Evolutionary conservation across 2,797 vertebrate genomes (phyloP), one percentile per base, ranked within the genome.

Genomic region (Naso thynnoides): DNA sequence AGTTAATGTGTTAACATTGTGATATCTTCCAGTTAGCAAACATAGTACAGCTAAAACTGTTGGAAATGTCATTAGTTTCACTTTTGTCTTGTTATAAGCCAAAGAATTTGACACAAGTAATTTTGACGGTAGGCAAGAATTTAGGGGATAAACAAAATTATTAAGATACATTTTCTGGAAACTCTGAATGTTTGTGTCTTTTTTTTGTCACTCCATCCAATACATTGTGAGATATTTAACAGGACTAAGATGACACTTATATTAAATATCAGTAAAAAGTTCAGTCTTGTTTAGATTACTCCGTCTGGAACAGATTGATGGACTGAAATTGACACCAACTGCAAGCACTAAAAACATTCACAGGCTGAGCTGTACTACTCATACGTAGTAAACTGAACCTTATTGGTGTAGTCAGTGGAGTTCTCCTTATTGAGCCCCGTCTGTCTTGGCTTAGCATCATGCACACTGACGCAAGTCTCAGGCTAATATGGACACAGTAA

Each of bases 401-500:
- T 1, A 44, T 27, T 54, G 21, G 23, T 27, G 15, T 50, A 55
- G 41, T 49, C 8, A 2, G n/a, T 31, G 23, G 13, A 50, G 16
- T 47, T 24, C 29, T n/a, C 8, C 21, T 78, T 36, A 76, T 27
- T 70, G 24, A 68, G 45, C 67, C 41, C 47, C 42, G 69, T 44
- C 49, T 77, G 44, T 58, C 39, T 77, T 38, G 3, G 63, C 49
- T 16, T 8, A 6, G 47, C 68, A 54, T 63, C 1, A 13, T 24
- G 16, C 23, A 33, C 7, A 21, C 26, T 61, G 73, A 76, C 8
- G n/a, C 57, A 44, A 38, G 67, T 44, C 52, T 70, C 11, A 39
- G 53, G 21, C 15, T 21, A 19, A 44, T 49, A 36, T 70, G 63
- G 36, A 73, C 81, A 76, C 33, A 47, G 26, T 58, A 68, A 73